Evolutionary conservation across 2,797 vertebrate species (phyloP), one percentile per base, ranked within the genome.

Genomic region (Myotis findleyi): DNA sequence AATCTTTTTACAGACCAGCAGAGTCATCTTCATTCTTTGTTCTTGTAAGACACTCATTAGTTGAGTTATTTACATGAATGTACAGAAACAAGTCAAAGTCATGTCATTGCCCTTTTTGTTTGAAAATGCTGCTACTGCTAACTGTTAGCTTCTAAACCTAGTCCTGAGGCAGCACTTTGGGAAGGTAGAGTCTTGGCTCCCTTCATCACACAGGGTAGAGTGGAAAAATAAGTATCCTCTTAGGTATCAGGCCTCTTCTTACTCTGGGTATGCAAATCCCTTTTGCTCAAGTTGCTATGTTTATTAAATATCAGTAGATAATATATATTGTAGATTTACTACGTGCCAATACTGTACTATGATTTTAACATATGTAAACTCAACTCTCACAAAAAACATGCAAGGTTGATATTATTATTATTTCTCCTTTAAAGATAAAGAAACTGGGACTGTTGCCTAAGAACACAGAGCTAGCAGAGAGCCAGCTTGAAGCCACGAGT

Each of bases 21-120:
- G 72, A 90, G n/a, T 68, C 57, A 18, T 76, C 33, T n/a, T 66
- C 44, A 23, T 91, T 80, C 55, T 89, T 95, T 49, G 84, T 95
- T 95, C 89, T 95, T 85, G 87, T 88, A 64, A 88, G 93, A 94
- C 62, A 96, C 38, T 82, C 77, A 82, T 62, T 85, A 79, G 55
- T 57, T 55, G 53, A 77, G 38, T 82, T 89, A 89, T 88, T 94
- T 95, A 47, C 51, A 41, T 77, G 57, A 72, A 92, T 41, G 47
- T 38, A 53, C 68, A 92, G 89, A 71, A 82, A 93, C 13, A 51
- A 82, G 77, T 80, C 87, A 55, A 25, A 80, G 55, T 76, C 53
- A 77, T 87, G 85, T 87, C 77, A 75, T 38, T 84, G 73, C 44
- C 81, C 71, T 83, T 93, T 75, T n/a, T 36, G 21, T 87, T 93